Base-by-base conservation (phyloP, 2,888 invertebrate genomes). In the Macrophya annulata region DNA sequence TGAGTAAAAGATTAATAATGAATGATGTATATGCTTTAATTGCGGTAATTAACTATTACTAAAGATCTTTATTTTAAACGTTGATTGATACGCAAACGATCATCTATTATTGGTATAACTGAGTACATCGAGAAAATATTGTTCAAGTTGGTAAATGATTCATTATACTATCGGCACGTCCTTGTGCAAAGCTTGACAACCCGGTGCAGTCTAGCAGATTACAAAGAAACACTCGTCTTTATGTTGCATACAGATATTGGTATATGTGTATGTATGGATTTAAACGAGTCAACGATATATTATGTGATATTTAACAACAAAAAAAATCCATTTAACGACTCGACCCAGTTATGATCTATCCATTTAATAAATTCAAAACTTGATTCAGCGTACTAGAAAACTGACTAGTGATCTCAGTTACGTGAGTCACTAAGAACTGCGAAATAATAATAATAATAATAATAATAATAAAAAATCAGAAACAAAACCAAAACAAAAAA, bases 111-210 rank as follows among this genome's bases (percentile, higher is more conserved):
- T 2, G 10, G 12, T 62, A 25, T 25, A 62, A 62, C 10, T 71
- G 71, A 71, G 17, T n/a, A 71, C 71, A 71, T 71, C 37, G 71
- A 71, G 40, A 71, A 71, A 71, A 71, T 71, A 71, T 71, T 71
- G 40, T 40, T 1, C 37, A 0, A 71, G 1, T 6, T 0, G 40
- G 40, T 71, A 40, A 8, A 72, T 76, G 76, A 76, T 48, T 76
- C 76, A 45, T 15, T 76, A n/a, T 40, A 40, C 40, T 71, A 71
- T 71, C 31, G 37, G 12, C 71, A 40, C 71, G 71, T 71, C 71
- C 71, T 71, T 71, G 71, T 71, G 37, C 71, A 71, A 71, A 71
- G 71, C 71, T 71, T 71, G 62, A 62, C 40, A 71, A 71, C 17
- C 68, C 68, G 55, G 4, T 10, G 62, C 62, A 12, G 62, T 62